Conservation (phyloP, 2,113 vertebrate genomes). For the Protobothrops flavoviridis region DNA sequence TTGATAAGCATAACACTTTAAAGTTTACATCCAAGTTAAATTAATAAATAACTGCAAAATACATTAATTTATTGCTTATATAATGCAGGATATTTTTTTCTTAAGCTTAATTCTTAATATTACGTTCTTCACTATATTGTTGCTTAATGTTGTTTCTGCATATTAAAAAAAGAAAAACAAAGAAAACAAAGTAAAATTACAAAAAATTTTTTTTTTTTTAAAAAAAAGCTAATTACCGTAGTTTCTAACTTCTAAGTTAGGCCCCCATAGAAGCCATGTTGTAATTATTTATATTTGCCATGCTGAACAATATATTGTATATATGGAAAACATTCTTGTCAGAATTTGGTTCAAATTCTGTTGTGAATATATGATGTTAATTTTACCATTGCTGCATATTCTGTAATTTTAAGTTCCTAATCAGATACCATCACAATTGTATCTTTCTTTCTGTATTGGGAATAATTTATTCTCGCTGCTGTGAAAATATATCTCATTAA, state of each 20-base stretch:
- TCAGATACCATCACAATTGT: not conserved
- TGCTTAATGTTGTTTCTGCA: not conserved
- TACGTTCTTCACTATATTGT: not conserved
- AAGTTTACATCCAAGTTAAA: not conserved
- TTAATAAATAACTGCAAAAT: not conserved
- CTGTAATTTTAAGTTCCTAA: not conserved
- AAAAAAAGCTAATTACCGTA: not conserved
- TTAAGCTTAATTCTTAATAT: not conserved
- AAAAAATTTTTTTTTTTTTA: no score
- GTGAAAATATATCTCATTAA: not conserved
- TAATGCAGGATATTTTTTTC: not conserved
- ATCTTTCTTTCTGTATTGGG: not conserved
- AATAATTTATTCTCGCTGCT: not conserved
- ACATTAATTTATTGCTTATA: not conserved
- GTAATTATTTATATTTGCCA: not conserved
- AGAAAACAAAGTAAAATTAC: not conserved
- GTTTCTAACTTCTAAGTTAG: not conserved
- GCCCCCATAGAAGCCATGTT: not conserved
- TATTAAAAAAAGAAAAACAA: not conserved
- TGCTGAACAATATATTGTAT: not conserved
- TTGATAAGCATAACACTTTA: not conserved
- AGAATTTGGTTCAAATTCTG: not conserved
- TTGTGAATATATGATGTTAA: not conserved
- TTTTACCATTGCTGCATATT: not conserved
- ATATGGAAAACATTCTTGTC: not conserved